Percentiles rank a stretch among this genome's conserved stretches.
Evolutionary conservation across 2,113 vertebrate species (phyloP).

Genomic region (Hypomesus transpacificus): DNA sequence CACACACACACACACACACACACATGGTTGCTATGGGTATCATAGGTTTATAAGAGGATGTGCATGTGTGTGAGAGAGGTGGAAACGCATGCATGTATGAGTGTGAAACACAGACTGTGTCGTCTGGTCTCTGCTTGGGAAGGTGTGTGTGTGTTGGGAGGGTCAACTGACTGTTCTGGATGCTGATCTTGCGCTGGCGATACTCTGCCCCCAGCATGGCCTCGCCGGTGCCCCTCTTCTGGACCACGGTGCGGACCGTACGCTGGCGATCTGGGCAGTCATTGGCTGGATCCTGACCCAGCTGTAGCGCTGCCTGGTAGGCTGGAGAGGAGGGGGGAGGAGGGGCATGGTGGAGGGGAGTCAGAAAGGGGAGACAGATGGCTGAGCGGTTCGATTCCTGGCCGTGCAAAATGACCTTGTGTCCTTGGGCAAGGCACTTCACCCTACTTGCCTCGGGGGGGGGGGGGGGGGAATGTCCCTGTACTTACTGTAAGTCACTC

Average conservation of each 20-base stretch:
- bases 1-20: not conserved
- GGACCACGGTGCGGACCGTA: conserved; percentile 81
- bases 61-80: too few relatives aligned
- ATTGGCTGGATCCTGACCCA: conserved; percentile 86
- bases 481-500: too few relatives aligned
- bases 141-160: not conserved
- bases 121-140: too few relatives aligned
- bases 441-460: too few relatives aligned
- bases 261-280: conserved; percentile 89
- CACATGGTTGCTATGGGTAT: not conserved
- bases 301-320: conserved; percentile 81
- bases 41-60: too few relatives aligned
- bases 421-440: too few relatives aligned
- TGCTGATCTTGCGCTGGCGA: conserved; percentile 84
- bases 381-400: too few relatives aligned
- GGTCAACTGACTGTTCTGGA: conserved; percentile 85
- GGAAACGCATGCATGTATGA: too few relatives aligned
- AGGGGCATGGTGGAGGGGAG: not conserved
- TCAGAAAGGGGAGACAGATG: too few relatives aligned
- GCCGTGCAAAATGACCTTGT: too few relatives aligned
- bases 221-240: conserved; percentile 81
- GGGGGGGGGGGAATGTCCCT: too few relatives aligned
- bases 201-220: conserved; percentile 84
- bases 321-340: conserved; percentile 60
- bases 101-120: too few relatives aligned